phyloP scores from a whole-genome alignment of 2,888 invertebrate genomes.

The Laothoe populi region DNA sequence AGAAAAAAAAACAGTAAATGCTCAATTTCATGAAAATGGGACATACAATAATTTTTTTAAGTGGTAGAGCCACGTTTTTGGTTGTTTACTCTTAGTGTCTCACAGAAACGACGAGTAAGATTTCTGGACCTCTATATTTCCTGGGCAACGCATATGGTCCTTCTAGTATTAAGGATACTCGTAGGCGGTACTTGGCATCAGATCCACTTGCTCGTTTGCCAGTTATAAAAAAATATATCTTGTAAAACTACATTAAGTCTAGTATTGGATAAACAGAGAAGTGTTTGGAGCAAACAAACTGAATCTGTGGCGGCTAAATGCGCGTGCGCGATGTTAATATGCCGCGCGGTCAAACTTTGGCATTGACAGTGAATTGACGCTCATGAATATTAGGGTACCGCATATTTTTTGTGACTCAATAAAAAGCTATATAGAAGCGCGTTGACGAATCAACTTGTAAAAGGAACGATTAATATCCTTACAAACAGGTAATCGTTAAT shows the following conservation, averaged over 20 bases:
- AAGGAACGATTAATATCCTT: not conserved
- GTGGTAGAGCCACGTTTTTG: too few relatives aligned
- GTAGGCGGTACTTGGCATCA: too few relatives aligned
- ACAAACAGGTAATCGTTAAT: not conserved
- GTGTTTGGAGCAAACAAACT: slow-evolving; percentile 24
- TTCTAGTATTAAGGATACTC: too few relatives aligned
- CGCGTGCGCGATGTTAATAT: slow-evolving; percentile 10
- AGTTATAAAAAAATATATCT: too few relatives aligned
- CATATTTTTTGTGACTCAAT: not conserved
- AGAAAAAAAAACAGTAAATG: too few relatives aligned
- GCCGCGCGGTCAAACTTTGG: slow-evolving; percentile 30
- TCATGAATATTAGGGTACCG: slow-evolving; percentile 12
- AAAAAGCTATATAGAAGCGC: not conserved
- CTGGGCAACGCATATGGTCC: too few relatives aligned
- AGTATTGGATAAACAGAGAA: slow-evolving; percentile 28
- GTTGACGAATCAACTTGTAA: not conserved
- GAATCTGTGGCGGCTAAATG: not conserved
- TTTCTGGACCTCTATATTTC: too few relatives aligned
- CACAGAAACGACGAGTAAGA: too few relatives aligned
- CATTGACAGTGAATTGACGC: slow-evolving; percentile 36
- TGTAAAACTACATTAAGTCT: not conserved
- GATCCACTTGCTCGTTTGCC: too few relatives aligned
- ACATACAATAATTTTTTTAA: too few relatives aligned
- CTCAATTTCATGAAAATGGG: too few relatives aligned
- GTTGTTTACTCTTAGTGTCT: too few relatives aligned